Conservation (phyloP, 1,140 invertebrate genomes). For the Onthophagus taurus region DNA sequence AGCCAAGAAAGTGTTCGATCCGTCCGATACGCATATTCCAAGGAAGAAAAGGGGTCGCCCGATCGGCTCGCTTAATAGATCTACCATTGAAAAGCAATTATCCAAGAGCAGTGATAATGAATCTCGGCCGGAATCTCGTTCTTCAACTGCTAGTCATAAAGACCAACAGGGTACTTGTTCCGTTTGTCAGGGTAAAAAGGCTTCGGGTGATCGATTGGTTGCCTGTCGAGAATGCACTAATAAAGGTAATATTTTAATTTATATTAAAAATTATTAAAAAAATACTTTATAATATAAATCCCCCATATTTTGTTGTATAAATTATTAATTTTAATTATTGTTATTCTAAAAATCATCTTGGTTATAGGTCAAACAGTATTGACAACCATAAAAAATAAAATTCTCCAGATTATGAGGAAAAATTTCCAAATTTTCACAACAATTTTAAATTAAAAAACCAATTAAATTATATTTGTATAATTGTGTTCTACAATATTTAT, state of each 20-base stretch:
- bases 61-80: slow-evolving; percentile 47
- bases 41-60: slow-evolving; percentile 56
- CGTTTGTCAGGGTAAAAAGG: slow-evolving; percentile 47
- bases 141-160: slow-evolving; percentile 39
- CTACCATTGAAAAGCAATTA: slow-evolving; percentile 42
- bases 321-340: too few relatives aligned
- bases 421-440: too few relatives aligned
- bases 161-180: slow-evolving; percentile 47
- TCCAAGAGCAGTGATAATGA: slow-evolving; percentile 26
- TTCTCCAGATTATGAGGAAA: too few relatives aligned
- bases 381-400: too few relatives aligned
- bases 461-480: too few relatives aligned
- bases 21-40: slow-evolving; percentile 64
- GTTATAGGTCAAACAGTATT: too few relatives aligned
- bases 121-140: slow-evolving; percentile 32
- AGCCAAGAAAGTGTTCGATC: slow-evolving; percentile 69
- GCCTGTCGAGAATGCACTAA: slow-evolving; percentile 71
- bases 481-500: too few relatives aligned
- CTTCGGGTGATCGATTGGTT: slow-evolving; percentile 56
- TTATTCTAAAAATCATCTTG: too few relatives aligned
- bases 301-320: too few relatives aligned
- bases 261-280: slow-evolving; percentile 1
- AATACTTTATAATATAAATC: slow-evolving; percentile 5
- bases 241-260: slow-evolving; percentile 47
- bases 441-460: too few relatives aligned